phyloP scores from a whole-genome alignment of 1,140 invertebrate genomes.

The Metaphire vulgaris region DNA sequence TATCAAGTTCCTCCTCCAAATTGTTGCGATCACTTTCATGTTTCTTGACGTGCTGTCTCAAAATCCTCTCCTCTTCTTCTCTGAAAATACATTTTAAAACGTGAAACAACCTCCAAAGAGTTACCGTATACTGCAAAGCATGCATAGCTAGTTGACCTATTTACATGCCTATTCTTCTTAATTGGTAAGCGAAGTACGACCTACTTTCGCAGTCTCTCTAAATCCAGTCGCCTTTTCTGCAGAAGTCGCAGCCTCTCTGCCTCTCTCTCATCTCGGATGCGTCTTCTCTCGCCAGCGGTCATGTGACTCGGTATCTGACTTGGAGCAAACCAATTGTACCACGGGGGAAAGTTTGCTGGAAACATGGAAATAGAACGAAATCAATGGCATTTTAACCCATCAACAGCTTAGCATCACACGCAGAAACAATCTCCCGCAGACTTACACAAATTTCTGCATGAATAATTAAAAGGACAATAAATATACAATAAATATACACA shows the following conservation, averaged over 20 bases:
- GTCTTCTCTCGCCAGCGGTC: conserved; percentile 40
- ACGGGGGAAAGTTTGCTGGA: conserved; percentile 43
- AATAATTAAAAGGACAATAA: no score
- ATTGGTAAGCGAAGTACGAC: no score
- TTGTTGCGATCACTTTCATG: no score
- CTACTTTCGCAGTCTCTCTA: conserved; percentile 38
- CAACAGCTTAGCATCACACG: no score
- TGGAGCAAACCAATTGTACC: conserved; percentile 47
- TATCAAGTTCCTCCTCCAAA: background rate
- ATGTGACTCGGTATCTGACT: conserved; percentile 43
- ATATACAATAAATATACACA: no score
- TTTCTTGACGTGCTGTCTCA: background rate
- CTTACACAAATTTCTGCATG: no score
- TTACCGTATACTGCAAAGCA: background rate
- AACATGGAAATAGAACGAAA: background rate
- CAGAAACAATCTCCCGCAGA: no score
- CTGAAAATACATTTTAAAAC: background rate
- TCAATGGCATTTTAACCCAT: background rate
- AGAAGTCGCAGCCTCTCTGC: conserved; percentile 39
- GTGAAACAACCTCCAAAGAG: background rate
- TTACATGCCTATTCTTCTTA: no score
- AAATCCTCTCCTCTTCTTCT: background rate
- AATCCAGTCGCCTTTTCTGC: conserved; percentile 12
- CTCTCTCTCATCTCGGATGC: conserved; percentile 44
- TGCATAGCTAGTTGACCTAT: no score